phyloP scores from a whole-genome alignment of 2,113 vertebrate genomes.

The Callionymus lyra region DNA sequence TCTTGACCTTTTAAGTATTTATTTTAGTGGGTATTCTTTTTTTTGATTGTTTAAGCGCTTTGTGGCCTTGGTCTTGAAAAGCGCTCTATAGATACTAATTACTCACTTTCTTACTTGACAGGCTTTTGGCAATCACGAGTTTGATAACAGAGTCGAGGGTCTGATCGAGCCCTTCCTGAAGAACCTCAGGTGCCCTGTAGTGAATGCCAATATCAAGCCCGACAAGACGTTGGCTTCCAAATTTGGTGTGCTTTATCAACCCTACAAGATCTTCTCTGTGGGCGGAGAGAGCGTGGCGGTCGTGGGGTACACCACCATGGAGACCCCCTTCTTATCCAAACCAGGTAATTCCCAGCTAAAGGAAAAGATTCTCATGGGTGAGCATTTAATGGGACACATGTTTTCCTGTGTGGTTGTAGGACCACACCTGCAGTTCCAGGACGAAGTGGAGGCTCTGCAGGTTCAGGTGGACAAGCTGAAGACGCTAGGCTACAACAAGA shows the following conservation, averaged over 20 bases:
- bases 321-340: conserved; percentile 79
- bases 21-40: too few species aligned
- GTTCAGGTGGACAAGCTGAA: conserved; percentile 71
- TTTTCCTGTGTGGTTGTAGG: conserved; percentile 51
- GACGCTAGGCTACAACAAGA: conserved; percentile 76
- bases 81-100: too few species aligned
- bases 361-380: neutral
- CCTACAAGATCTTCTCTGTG: conserved; percentile 66
- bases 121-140: conserved; percentile 92
- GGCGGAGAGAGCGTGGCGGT: conserved; percentile 73
- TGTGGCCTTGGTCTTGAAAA: too few species aligned
- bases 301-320: conserved; percentile 80
- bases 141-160: conserved; percentile 82
- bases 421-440: conserved; percentile 69
- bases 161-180: conserved; percentile 77
- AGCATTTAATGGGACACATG: too few species aligned
- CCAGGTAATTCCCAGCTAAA: conserved; percentile 67
- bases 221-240: conserved; percentile 47
- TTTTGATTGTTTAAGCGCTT: neutral
- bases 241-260: conserved; percentile 63
- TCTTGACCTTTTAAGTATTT: too few species aligned
- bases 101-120: conserved; percentile 22
- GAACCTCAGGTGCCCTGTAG: conserved; percentile 66
- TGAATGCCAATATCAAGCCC: conserved; percentile 80
- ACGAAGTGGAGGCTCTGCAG: conserved; percentile 77